A percentile compares a stretch with the other conserved stretches of the same genome.
Conservation (phyloP, 2,797 vertebrate species). For the Melanogrammus aeglefinus region DNA sequence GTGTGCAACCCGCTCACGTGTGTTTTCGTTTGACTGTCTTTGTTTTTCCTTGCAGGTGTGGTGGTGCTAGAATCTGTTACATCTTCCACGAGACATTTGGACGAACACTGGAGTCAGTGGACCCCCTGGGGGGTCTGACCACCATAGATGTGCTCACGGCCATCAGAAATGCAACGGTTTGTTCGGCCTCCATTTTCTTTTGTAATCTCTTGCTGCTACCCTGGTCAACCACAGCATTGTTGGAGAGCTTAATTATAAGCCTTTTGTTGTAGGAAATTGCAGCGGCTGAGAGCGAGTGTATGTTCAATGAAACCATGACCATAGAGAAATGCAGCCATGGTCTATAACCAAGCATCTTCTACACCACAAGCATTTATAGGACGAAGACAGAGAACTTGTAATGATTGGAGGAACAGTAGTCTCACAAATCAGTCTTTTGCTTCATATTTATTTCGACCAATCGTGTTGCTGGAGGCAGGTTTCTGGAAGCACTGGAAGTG, state of each 20-base stretch:
- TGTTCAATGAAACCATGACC: background rate
- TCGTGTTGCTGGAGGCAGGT: too few species aligned
- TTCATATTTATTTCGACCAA: too few species aligned
- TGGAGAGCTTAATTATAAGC: background rate
- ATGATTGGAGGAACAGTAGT: background rate
- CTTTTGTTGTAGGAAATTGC: too few species aligned
- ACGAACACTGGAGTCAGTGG: constrained; percentile 94
- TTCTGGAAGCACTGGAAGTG: too few species aligned
- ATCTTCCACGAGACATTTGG: constrained; percentile 99
- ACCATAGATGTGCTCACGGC: constrained; percentile 97
- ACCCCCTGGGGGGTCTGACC: constrained; percentile 93
- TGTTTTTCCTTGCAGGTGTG: constrained; percentile 75
- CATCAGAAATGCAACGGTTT: constrained; percentile 96
- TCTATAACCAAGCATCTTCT: background rate
- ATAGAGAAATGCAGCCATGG: background rate
- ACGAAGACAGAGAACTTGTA: background rate
- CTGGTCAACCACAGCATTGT: background rate
- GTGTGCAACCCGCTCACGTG: background rate
- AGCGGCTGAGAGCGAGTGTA: too few species aligned
- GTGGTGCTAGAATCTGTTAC: constrained; percentile 96
- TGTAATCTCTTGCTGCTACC: background rate
- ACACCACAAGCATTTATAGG: background rate
- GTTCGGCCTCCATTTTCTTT: constrained; percentile 20
- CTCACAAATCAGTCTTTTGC: too few species aligned
- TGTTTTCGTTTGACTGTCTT: background rate